A percentile compares a stretch with the other conserved stretches of the same genome.
phyloP scores from a whole-genome alignment of 2,113 vertebrate species.

The Rhodinocichla rosea region DNA sequence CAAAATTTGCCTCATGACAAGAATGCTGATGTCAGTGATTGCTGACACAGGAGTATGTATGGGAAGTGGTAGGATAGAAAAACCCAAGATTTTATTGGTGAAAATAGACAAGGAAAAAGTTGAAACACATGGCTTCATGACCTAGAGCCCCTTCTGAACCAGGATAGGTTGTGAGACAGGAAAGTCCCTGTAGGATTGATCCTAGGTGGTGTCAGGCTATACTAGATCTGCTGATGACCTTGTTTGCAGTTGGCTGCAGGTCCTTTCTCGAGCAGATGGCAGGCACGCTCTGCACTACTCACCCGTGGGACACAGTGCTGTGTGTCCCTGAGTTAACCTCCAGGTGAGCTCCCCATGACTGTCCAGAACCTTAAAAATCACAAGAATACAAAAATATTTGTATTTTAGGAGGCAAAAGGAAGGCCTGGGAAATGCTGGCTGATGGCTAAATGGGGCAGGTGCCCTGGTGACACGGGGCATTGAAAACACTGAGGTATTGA shows the following conservation, averaged over 20 bases:
- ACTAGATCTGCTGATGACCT: background rate
- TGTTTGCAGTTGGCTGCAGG: background rate
- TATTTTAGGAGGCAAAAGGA: background rate
- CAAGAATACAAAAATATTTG: background rate
- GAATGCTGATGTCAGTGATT: background rate
- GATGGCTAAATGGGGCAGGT: background rate
- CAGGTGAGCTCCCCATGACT: background rate
- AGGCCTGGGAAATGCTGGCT: background rate
- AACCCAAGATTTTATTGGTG: background rate
- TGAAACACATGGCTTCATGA: background rate
- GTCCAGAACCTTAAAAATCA: background rate
- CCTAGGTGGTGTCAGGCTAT: background rate
- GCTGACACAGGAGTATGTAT: background rate
- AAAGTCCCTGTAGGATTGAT: background rate
- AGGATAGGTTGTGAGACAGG: background rate
- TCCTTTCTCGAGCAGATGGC: background rate
- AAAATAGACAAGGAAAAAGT: background rate
- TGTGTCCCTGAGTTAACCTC: background rate
- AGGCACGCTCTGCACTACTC: background rate
- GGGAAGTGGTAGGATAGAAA: background rate
- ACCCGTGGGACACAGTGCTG: background rate
- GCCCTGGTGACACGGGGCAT: background rate
- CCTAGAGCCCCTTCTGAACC: background rate
- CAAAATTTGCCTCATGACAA: background rate
- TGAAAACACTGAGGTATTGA: background rate